phyloP scores from a whole-genome alignment of 2,797 vertebrate genomes.

The Acridotheres tristis region DNA sequence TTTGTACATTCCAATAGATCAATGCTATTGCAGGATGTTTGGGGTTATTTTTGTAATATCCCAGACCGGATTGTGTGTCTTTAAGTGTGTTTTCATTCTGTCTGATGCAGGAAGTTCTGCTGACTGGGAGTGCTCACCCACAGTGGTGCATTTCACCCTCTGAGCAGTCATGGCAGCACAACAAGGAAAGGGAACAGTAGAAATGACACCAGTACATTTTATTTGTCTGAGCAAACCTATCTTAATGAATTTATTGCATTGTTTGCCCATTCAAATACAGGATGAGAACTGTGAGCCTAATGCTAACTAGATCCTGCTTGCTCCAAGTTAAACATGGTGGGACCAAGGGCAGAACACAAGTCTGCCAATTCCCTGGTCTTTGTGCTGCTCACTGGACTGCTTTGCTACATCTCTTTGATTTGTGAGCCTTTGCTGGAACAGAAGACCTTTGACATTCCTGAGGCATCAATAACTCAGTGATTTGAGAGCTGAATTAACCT shows the following conservation, averaged over 20 bases:
- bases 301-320: constrained; percentile 22
- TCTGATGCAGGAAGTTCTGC: neutral
- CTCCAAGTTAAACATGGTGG: neutral
- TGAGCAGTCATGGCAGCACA: neutral
- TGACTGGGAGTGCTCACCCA: neutral
- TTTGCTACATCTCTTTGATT: neutral
- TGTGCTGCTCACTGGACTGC: neutral
- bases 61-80: neutral
- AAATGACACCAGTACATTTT: neutral
- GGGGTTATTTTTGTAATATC: neutral
- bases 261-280: constrained; percentile 34
- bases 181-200: neutral
- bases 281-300: neutral
- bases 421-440: neutral
- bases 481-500: neutral
- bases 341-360: neutral
- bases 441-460: neutral
- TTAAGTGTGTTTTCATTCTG: neutral
- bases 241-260: constrained; percentile 43
- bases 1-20: neutral
- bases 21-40: neutral
- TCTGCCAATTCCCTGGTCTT: neutral
- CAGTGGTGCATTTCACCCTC: neutral
- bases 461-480: neutral
- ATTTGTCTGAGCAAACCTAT: constrained; percentile 11